Evolutionary conservation across 2,888 invertebrate genomes (phyloP), one percentile per base, ranked within the genome.

Genomic region (Nephrotoma flavescens): DNA sequence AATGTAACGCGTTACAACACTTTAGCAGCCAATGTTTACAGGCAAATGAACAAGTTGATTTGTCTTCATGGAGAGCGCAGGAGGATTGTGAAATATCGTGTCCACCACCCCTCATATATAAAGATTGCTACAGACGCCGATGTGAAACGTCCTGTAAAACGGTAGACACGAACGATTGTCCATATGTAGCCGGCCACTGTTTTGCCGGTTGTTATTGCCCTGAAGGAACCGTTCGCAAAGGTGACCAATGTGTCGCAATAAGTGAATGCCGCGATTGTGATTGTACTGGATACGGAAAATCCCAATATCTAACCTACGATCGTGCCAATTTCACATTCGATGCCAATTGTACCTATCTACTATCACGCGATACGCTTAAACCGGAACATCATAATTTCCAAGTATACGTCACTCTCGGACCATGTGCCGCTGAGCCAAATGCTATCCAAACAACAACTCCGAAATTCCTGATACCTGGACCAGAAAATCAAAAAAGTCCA

Each of bases 181-280:
- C 95, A 0, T 90, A 92, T 41, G 92, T 94, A 88, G 93, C 94
- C n/a, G 94, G 95, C 47, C 93, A 93, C 84, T 97, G 96, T 91
- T 95, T 95, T 92, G 94, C 96, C 0, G 97, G 97, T 87, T 97
- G 97, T 91, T 97, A 96, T 92, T 97, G 97, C 89, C 96, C 97
- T 0, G 94, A 95, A 85, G 97, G 97, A 83, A 91, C 90, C 3
- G 94, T 96, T 0, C 92, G 95, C 19, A 93, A 94, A 89, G 95
- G 94, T 9, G 94, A 95, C 87, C 91, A 92, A 12, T 97, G 97
- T 89, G 93, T 96, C 6, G 92, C 93, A 87, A 94, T 96, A 0
- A 92, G 93, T 0, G 94, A 95, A 87, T 97, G 97, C 89, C 93
- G 94, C 87, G 96, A 97, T 90, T 97, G 97, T 93, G 31, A 71